These are phyloP conservation scores for Cinara cedri DNA, from an alignment of 2,888 invertebrate genomes.

Conservation along the genomic window DNA sequence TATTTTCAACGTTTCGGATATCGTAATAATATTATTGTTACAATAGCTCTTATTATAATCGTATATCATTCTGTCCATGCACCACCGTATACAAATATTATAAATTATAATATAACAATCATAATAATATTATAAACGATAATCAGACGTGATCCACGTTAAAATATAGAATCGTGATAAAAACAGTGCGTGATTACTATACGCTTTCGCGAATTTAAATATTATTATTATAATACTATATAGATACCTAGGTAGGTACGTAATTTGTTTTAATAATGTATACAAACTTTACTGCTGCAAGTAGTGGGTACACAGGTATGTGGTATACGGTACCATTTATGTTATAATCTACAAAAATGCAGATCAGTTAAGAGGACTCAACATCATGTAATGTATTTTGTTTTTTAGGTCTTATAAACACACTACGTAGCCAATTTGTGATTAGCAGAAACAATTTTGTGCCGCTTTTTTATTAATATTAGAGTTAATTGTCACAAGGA, in stretches of 20 bases:
- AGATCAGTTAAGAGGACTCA: no score
- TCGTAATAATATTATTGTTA: neutral
- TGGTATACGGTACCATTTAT: neutral
- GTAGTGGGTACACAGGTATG: neutral
- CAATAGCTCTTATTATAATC: neutral
- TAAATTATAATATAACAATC: no score
- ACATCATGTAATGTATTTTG: no score
- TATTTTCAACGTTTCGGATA: no score
- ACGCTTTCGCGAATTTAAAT: neutral
- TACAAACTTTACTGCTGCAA: no score
- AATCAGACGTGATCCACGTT: slow-evolving; percentile 26
- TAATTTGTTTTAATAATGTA: slow-evolving; percentile 8
- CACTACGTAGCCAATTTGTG: no score
- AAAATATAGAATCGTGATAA: slow-evolving; percentile 35
- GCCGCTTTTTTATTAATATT: no score
- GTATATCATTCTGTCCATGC: neutral
- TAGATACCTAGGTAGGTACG: neutral
- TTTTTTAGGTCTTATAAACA: no score
- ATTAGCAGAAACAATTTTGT: no score
- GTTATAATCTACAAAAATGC: no score
- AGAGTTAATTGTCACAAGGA: no score
- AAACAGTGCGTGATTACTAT: neutral
- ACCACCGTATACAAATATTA: neutral
- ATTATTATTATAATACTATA: neutral
- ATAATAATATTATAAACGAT: slow-evolving; percentile 7